Percentiles rank a stretch among this genome's conserved stretches.
Evolutionary conservation across 2,888 invertebrate species (phyloP).

Genomic region (Drosophila nigritarsus): DNA sequence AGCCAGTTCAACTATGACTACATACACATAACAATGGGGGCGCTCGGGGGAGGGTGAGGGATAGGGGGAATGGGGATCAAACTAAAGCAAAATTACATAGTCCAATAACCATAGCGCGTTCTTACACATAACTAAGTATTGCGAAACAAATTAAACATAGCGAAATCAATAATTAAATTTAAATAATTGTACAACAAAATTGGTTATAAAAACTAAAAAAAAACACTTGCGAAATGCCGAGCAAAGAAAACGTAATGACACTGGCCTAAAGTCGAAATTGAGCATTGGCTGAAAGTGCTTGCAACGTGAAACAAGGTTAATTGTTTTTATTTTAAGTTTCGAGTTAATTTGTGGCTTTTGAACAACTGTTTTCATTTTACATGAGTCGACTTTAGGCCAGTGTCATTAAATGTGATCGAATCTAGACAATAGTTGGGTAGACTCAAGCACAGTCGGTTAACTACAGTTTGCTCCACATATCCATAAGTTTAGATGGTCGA

Average conservation of each 20-base stretch:
- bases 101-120: constrained; percentile 72
- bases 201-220: constrained; percentile 47
- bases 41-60: neutral
- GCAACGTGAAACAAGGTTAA: neutral
- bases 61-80: neutral
- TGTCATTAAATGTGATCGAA: constrained; percentile 9
- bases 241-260: constrained; percentile 14
- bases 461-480: constrained; percentile 18
- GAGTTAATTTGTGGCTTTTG: neutral
- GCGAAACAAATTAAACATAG: constrained; percentile 57
- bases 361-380: neutral
- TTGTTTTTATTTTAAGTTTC: neutral
- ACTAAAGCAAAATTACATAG: constrained; percentile 51
- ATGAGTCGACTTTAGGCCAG: constrained; percentile 1
- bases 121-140: constrained; percentile 53
- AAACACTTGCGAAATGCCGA: constrained; percentile 8
- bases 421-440: constrained; percentile 3
- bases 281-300: neutral
- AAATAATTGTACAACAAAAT: constrained; percentile 63
- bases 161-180: constrained; percentile 65
- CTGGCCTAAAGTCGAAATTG: neutral
- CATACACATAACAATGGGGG: constrained; percentile 44
- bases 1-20: constrained; percentile 42
- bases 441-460: constrained; percentile 6
- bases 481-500: constrained; percentile 24